phyloP scores from a whole-genome alignment of 1,140 invertebrate genomes.

The Brevipalpus yothersi region DNA sequence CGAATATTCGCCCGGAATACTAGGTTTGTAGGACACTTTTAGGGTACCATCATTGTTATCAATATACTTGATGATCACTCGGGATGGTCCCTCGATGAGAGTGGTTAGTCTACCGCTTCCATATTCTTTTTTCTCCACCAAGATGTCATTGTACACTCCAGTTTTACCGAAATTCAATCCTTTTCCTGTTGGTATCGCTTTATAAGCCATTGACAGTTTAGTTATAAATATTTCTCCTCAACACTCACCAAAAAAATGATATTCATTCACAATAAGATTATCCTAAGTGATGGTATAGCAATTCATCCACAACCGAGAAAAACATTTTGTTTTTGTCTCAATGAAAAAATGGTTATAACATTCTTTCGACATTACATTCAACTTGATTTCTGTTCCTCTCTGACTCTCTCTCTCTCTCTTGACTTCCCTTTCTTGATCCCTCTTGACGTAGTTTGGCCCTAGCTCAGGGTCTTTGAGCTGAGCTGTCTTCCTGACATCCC shows the following conservation, averaged over 20 bases:
- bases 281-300: too few species aligned
- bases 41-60: slow-evolving; percentile 87
- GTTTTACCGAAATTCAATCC: neutral
- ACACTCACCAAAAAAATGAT: neutral
- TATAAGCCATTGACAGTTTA: neutral
- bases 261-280: too few species aligned
- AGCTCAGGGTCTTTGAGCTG: too few species aligned
- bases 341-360: too few species aligned
- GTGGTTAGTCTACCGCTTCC: neutral
- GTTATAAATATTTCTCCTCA: neutral
- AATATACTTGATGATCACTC: slow-evolving; percentile 21
- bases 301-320: too few species aligned
- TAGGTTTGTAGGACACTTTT: slow-evolving; percentile 82
- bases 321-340: too few species aligned
- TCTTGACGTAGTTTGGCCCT: too few species aligned
- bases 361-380: too few species aligned
- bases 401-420: too few species aligned
- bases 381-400: too few species aligned
- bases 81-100: neutral
- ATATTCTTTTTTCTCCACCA: neutral
- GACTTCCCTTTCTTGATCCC: too few species aligned
- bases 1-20: slow-evolving; percentile 89
- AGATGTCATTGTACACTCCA: neutral
- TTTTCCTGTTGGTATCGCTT: neutral
- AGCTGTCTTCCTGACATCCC: too few species aligned